Evolutionary conservation across 2,113 vertebrate species (phyloP).

Genomic region (Thomomys bottae): DNA sequence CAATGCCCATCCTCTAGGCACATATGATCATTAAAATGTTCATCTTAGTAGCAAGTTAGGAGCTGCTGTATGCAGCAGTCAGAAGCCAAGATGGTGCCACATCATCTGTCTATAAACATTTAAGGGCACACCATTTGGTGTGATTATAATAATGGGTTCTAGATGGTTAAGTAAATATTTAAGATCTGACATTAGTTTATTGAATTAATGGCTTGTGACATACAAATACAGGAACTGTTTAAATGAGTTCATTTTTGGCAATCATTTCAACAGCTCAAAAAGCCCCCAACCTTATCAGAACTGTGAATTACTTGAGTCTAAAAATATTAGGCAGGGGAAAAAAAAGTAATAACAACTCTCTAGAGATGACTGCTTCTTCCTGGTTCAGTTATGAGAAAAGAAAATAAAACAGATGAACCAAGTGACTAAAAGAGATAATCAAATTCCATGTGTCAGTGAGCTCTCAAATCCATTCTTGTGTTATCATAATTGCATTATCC

Average conservation of each 20-base stretch:
- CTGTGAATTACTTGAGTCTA: constrained; percentile 71
- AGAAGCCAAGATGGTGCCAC: not conserved
- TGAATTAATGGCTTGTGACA: constrained; percentile 75
- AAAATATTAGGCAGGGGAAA: constrained; percentile 73
- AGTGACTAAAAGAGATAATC: constrained; percentile 74
- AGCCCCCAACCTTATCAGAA: constrained; percentile 75
- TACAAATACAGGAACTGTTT: constrained; percentile 28
- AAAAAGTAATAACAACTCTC: constrained; percentile 75
- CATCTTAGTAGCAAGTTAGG: constrained; percentile 16
- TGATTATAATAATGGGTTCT: constrained; percentile 67
- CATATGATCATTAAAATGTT: constrained; percentile 51
- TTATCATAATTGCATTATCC: constrained; percentile 77
- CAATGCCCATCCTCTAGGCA: not conserved
- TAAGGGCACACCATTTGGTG: constrained; percentile 30
- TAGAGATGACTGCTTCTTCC: constrained; percentile 67
- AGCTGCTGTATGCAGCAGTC: constrained; percentile 1
- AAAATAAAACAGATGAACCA: constrained; percentile 75
- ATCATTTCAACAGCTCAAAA: constrained; percentile 64
- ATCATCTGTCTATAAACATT: constrained; percentile 27
- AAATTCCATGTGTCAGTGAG: constrained; percentile 77
- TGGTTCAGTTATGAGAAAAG: constrained; percentile 71
- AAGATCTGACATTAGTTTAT: constrained; percentile 69
- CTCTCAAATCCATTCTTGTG: constrained; percentile 66
- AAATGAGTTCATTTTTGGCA: constrained; percentile 71
- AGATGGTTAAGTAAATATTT: constrained; percentile 65